Base-by-base conservation (phyloP, 2,113 vertebrate species). In the Benitochromis conjunctus region DNA sequence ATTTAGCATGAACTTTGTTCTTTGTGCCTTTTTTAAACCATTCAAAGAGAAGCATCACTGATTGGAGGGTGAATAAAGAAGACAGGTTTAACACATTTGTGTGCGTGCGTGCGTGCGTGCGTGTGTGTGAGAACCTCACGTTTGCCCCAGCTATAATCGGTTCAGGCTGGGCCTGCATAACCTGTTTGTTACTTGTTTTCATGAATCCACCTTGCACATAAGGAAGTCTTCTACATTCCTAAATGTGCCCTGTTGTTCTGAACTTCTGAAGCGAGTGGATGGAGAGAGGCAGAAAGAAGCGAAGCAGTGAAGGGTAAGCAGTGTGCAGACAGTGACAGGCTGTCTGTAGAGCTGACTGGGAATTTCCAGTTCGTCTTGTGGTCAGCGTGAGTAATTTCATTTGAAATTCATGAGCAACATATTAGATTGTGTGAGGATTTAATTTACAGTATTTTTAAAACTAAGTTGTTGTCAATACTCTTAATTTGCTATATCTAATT, bases 161-260 rank as follows among this genome's bases (percentile, higher is more conserved):
- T 48, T 83, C 51, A 31, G 21, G 66, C n/a, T 18, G 0, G n/a
- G 29, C 92, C 86, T 84, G 95, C 71, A 92, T 14, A 84, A 94
- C 95, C 91, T 82, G 94, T 94, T 93, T 78, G 29, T 29, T 54
- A 24, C n/a, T 51, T 21, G n/a, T 56, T 81, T 18, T 3, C 34
- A 85, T 62, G 79, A 91, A 89, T 86, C 26, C 60, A 77, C 16
- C 87, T 66, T 76, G 79, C 56, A 38, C 78, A 86, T 89, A 64
- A 89, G 71, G 84, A 82, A 81, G 58, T 81, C 19, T 21, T 86
- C 13, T 2, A 54, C 48, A 29, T 91, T 86, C 88, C 56, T 79
- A 31, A 51, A 83, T 46, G 64, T 56, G 24, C 26, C 16, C 36
- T 77, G 53, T 78, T 43, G n/a, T 48, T 77, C 14, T 78, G 16